Base-by-base conservation (phyloP, 2,113 vertebrate genomes). In the Pachyramphus minor region DNA sequence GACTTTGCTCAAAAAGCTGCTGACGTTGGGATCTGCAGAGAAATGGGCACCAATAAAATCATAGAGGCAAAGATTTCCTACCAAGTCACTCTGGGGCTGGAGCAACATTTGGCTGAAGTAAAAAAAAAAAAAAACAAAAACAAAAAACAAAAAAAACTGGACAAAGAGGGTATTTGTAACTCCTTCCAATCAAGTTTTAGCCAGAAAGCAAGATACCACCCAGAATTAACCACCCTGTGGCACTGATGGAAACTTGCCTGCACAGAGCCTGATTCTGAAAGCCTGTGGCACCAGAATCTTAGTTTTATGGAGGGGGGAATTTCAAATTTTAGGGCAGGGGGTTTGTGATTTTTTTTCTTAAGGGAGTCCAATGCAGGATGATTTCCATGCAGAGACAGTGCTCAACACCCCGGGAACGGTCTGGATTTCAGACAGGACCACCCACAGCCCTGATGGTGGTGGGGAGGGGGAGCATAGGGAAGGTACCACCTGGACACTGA, bases 401-500 rank as follows among this genome's bases (percentile, higher is more conserved):
- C 20, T 3, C 5, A 11, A 2, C 6, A 1, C 8, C 7, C n/a
- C 4, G 25, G 62, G 23, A 9, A 17, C 10, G 52, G 31, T 7
- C 42, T 47, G 72, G 17, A 2, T 9, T 11, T 33, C 25, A 4
- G 47, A 16, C 35, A 17, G 60, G 39, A 76, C 56, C 86, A 44
- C 11, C 8, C 3, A 39, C 17, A 55, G 15, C 66, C 11, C 0
- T 0, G 76, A 58, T 0, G 45, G 16, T 0, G 68, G 42, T 12
- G 60, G 80, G 66, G 63, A 76, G 35, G 78, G 93, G 81, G 67
- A 91, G 85, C 68, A 31, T 14, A 80, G 82, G 90, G 93, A 90
- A 91, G 84, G 97, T 97, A 97, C 96, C 98, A 98, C 98, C 96
- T 96, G 97, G 95, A 96, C 98, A 99, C 98, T 95, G 93, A 98